phyloP scores from a whole-genome alignment of 2,113 vertebrate species.

The Peromyscus polionotus region DNA sequence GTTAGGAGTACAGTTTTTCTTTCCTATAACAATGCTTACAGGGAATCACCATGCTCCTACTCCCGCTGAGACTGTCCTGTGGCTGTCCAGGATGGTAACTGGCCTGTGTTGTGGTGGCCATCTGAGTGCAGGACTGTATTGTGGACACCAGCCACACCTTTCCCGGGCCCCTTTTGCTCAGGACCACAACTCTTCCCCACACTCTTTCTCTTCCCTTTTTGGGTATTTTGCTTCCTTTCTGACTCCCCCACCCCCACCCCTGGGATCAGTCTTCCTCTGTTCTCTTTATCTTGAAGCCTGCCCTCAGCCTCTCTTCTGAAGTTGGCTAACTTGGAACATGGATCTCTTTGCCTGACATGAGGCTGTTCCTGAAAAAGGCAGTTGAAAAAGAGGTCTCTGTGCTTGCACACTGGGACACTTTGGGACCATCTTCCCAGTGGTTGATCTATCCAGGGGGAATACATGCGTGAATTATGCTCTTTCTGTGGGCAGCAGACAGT shows the following conservation, averaged over 20 bases:
- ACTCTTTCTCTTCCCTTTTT: not conserved
- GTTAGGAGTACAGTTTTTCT: not conserved
- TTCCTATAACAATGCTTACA: not conserved
- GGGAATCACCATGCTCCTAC: too few species aligned
- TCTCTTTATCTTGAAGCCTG: not conserved
- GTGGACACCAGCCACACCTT: not conserved
- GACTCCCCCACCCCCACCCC: not conserved
- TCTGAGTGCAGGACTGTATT: not conserved
- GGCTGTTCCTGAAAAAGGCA: not conserved
- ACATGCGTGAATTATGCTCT: constrained; percentile 8
- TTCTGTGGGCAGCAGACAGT: not conserved
- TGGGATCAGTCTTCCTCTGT: not conserved
- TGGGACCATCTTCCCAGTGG: not conserved
- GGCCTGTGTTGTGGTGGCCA: not conserved
- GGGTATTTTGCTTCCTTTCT: not conserved
- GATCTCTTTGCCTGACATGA: not conserved
- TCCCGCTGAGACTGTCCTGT: not conserved
- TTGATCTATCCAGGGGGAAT: not conserved
- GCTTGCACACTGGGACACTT: not conserved
- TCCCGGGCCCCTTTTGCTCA: not conserved
- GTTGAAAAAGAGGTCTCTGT: not conserved
- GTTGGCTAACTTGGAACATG: not conserved
- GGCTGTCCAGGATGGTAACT: not conserved
- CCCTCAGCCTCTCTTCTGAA: not conserved
- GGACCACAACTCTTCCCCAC: not conserved